Base-by-base conservation (phyloP, 2,113 vertebrate species). In the Synchiropus splendidus region DNA sequence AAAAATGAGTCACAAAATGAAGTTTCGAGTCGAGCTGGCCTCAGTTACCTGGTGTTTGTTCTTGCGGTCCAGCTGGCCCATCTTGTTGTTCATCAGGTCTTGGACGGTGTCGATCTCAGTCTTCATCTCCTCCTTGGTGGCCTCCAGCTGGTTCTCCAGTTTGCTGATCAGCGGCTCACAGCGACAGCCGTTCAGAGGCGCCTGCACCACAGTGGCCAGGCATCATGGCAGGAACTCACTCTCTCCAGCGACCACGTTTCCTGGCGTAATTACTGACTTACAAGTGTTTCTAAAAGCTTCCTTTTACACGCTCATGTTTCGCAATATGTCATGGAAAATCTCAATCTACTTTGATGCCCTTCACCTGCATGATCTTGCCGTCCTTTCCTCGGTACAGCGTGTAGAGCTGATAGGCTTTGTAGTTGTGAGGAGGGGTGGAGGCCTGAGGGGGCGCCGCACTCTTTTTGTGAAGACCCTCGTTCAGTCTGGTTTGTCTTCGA, bases 311-410 rank as follows among this genome's bases (percentile, higher is more conserved):
- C n/a, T n/a, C n/a, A n/a, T n/a, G n/a, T n/a, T n/a, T n/a, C n/a
- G n/a, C n/a, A n/a, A n/a, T n/a, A n/a, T n/a, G n/a, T n/a, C n/a
- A n/a, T n/a, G n/a, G n/a, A n/a, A n/a, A n/a, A n/a, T n/a, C n/a
- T n/a, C n/a, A n/a, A n/a, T n/a, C n/a, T 27, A 27, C 8, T 27
- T 27, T 8, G 21, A 27, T 27, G 21, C 21, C 2, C 1, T 44
- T 68, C 66, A 93, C 94, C 91, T 98, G 94, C 94, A 97, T 94
- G 74, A 98, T 84, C 73, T 92, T 97, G 4, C 94, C 94, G 0
- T 97, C 87, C 67, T 92, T 89, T 10, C 81, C 89, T 14, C 94
- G 82, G 65, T 97, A 98, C 9, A 98, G 84, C 0, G 94, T 98
- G 78, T 97, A 98, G 0, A 98, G 89, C 80, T 98, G 94, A 74